Evolutionary conservation across 2,113 vertebrate genomes (phyloP), one percentile per base, ranked within the genome.

Genomic region (Neodontobutis hainanensis): DNA sequence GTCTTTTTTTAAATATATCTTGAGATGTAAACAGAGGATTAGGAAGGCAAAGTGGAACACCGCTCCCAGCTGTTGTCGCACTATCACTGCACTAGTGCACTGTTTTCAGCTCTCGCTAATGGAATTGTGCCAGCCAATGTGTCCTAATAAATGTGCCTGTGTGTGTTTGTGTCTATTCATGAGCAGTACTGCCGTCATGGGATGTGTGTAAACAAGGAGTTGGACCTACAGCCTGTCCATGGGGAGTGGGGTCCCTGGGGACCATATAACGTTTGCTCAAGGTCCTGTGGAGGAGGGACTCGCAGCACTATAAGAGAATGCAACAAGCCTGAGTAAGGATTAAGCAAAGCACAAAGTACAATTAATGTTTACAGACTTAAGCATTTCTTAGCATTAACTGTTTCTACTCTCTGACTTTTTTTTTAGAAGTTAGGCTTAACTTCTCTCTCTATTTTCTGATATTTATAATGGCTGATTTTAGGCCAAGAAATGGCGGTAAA

Each of bases 181-280:
- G 32, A 76, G 14, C 88, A 99, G 97, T 94, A 98, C 80, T 99
- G 97, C 83, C 94, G 85, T 65, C 96, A 93, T 11, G 97, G 97
- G 36, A 93, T 95, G 65, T 99, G 97, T 80, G 93, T 99, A 68
- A 96, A 93, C 86, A 97, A 91, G 84, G 94, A 95, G 82, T 85
- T 94, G 88, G 94, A 98, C 84, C 73, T 78, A 6, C 92, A 90
- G 79, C 91, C 94, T n/a, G 92, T 98, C 35, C 93, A 99, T 64
- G 97, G 97, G 67, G 94, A 95, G 59, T 99, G 97, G 97, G 97
- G 97, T 61, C 88, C 92, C 0, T 99, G 97, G 97, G 96, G 94
- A 16, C 94, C 95, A 11, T 98, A 96, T 57, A 95, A 91, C 55
- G 90, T 86, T 1, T 99, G 97, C 81, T 98, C 97, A 66, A 94